Evolutionary conservation across 2,797 vertebrate genomes (phyloP).

Genomic region (Pteropus rufus): DNA sequence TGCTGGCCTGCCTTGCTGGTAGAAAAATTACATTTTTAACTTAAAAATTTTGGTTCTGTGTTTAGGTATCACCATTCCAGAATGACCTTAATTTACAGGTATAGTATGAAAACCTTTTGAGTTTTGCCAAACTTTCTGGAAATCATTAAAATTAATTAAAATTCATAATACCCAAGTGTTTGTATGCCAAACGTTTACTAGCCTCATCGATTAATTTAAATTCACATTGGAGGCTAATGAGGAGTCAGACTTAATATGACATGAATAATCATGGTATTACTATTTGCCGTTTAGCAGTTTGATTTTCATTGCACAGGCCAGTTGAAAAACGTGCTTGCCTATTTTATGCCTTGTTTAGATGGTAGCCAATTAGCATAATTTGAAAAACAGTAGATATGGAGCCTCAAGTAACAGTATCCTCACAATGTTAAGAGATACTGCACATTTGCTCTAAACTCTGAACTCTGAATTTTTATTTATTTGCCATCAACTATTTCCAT

Average conservation of each 20-base stretch:
- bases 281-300: background rate
- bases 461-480: background rate
- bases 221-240: background rate
- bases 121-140: conserved; percentile 31
- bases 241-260: background rate
- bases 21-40: background rate
- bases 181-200: background rate
- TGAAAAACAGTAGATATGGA: background rate
- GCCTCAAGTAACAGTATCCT: background rate
- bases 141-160: conserved; percentile 18
- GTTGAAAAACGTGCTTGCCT: background rate
- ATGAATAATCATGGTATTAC: background rate
- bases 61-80: background rate
- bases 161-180: background rate
- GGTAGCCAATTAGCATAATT: background rate
- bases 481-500: conserved; percentile 38
- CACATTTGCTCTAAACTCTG: background rate
- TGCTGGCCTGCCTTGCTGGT: background rate
- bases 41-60: background rate
- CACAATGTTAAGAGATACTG: background rate
- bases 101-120: background rate
- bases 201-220: background rate
- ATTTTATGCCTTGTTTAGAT: background rate
- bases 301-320: background rate
- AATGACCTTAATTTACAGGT: background rate